These are phyloP conservation scores for Crotalus helleri DNA, from an alignment of 2,113 vertebrate species.

Conservation along the genomic window DNA sequence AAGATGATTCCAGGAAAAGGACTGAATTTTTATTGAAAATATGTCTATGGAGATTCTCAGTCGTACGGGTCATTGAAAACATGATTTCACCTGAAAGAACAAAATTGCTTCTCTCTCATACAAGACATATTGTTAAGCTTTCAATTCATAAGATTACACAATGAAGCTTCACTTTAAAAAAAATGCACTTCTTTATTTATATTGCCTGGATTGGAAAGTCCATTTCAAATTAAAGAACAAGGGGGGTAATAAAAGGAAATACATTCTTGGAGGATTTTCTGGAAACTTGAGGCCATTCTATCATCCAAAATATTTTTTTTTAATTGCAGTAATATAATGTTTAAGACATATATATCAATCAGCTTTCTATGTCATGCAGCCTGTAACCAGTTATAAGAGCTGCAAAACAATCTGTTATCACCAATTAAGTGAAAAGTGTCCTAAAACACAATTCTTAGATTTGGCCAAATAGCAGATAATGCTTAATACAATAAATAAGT, in stretches of 20 bases:
- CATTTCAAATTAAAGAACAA: background rate
- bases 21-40: background rate
- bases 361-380: background rate
- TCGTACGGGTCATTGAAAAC: background rate
- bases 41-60: background rate
- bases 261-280: background rate
- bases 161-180: background rate
- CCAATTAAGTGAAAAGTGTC: constrained; percentile 5
- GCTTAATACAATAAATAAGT: background rate
- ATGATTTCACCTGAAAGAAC: background rate
- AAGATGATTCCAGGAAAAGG: background rate
- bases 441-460: constrained; percentile 11
- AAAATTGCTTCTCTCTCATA: background rate
- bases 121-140: background rate
- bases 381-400: constrained; percentile 4
- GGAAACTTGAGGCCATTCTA: background rate
- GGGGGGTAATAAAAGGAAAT: background rate
- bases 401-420: background rate
- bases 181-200: background rate
- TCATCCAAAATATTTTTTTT: background rate
- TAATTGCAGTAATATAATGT: constrained; percentile 1
- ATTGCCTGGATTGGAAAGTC: background rate
- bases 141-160: background rate
- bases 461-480: background rate
- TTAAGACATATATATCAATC: background rate